A percentile compares a stretch with the other conserved stretches of the same genome.
Evolutionary conservation across 2,888 invertebrate genomes (phyloP).

Genomic region (Brachyptera putata): DNA sequence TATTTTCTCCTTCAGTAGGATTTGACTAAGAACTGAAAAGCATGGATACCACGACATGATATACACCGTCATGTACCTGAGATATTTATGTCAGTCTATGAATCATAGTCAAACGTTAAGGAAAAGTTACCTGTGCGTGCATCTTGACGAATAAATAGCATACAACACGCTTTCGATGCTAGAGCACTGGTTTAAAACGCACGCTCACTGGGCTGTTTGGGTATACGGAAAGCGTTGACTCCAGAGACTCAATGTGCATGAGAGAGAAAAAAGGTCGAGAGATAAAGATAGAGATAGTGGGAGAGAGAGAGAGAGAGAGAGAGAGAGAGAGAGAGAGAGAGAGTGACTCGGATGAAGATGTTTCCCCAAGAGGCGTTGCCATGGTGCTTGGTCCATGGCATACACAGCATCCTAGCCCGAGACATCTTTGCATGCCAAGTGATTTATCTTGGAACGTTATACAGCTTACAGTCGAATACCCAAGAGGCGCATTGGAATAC

Average conservation of each 20-base stretch:
- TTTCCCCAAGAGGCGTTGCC: neutral
- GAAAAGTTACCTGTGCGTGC: neutral
- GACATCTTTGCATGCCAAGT: constrained; percentile 9
- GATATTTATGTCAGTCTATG: neutral
- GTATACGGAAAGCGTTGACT: neutral
- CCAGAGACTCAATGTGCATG: neutral
- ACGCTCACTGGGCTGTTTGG: neutral
- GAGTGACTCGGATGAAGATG: neutral
- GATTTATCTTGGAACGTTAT: constrained; percentile 2
- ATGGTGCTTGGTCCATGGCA: too few relatives aligned
- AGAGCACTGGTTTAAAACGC: neutral
- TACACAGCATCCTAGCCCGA: neutral
- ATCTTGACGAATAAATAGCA: neutral
- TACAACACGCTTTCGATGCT: neutral
- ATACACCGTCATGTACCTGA: neutral
- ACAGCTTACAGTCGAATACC: neutral
- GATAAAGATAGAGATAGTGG: neutral
- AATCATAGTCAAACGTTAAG: neutral
- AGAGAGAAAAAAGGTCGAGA: neutral
- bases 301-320: neutral
- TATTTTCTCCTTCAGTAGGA: too few relatives aligned
- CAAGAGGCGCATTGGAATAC: neutral
- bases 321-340: neutral
- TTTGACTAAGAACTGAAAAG: too few relatives aligned
- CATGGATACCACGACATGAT: neutral